Evolutionary conservation across 2,888 invertebrate genomes (phyloP).

Genomic region (Chymomyza procnemis): DNA sequence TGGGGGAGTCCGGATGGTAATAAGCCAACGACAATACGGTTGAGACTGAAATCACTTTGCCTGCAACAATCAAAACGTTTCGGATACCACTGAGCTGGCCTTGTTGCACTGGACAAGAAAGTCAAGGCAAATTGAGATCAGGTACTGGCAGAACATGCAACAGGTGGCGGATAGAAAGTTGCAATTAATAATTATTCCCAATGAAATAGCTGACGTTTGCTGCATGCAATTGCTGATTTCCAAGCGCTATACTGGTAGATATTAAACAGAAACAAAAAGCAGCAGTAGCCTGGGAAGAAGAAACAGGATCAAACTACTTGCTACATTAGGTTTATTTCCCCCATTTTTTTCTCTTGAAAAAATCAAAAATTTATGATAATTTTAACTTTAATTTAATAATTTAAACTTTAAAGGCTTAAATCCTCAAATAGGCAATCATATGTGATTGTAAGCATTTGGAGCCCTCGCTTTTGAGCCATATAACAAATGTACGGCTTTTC

Average conservation of each 20-base stretch:
- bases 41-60: constrained; percentile 82
- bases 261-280: constrained; percentile 86
- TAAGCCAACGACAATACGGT: constrained; percentile 92
- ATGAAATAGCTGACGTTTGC: constrained; percentile 90
- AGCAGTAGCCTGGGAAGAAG: no score
- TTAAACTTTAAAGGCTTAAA: no score
- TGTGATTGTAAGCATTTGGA: background rate
- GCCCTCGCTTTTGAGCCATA: constrained; percentile 78
- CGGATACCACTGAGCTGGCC: constrained; percentile 86
- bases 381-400: no score
- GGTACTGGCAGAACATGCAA: constrained; percentile 87
- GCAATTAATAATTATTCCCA: constrained; percentile 88
- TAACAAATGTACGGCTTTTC: constrained; percentile 80
- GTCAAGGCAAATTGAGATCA: constrained; percentile 80
- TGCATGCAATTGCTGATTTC: constrained; percentile 96
- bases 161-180: constrained; percentile 87
- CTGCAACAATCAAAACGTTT: constrained; percentile 80
- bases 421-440: no score
- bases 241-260: constrained; percentile 93
- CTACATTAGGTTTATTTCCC: no score
- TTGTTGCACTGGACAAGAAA: constrained; percentile 88
- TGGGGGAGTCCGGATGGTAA: no score
- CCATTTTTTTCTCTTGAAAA: no score
- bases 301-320: no score
- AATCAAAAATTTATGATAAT: no score